Evolutionary conservation across 1,140 invertebrate genomes (phyloP).

Genomic region (Glossosoma conforme): DNA sequence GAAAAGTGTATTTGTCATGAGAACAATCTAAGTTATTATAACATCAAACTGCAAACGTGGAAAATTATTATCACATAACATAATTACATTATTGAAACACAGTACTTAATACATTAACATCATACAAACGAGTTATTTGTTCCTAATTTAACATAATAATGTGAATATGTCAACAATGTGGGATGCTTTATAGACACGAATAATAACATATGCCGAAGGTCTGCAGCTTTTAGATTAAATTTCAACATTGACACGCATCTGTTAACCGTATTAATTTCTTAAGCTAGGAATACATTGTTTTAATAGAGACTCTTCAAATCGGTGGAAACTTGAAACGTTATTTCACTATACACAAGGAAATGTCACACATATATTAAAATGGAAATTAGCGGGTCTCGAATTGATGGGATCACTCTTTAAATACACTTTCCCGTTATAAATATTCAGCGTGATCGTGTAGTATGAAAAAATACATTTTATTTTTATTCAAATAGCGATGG

Average conservation of each 20-base stretch:
- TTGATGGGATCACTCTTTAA: too few relatives aligned
- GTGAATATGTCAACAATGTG: conserved; percentile 24
- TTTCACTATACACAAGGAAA: neutral
- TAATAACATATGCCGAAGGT: neutral
- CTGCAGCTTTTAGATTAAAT: neutral
- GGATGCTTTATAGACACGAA: conserved; percentile 4
- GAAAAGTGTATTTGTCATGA: too few relatives aligned
- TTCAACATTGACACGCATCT: conserved; percentile 8
- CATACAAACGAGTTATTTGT: conserved; percentile 23
- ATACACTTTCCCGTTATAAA: too few relatives aligned
- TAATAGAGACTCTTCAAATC: neutral
- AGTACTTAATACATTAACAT: conserved; percentile 22
- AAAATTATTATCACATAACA: conserved; percentile 17
- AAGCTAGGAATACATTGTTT: conserved; percentile 6
- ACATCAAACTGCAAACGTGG: conserved; percentile 15
- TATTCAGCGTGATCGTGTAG: too few relatives aligned
- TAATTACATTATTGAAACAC: conserved; percentile 23
- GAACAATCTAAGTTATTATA: conserved; percentile 14
- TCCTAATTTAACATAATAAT: conserved; percentile 23
- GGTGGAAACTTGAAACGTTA: conserved; percentile 1
- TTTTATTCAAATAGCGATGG: too few relatives aligned
- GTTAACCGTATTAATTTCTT: conserved; percentile 1
- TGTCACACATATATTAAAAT: too few relatives aligned
- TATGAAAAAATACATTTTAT: too few relatives aligned
- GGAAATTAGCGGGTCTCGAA: too few relatives aligned